phyloP scores from a whole-genome alignment of 2,888 invertebrate genomes.

The Adelognathus sp. region DNA sequence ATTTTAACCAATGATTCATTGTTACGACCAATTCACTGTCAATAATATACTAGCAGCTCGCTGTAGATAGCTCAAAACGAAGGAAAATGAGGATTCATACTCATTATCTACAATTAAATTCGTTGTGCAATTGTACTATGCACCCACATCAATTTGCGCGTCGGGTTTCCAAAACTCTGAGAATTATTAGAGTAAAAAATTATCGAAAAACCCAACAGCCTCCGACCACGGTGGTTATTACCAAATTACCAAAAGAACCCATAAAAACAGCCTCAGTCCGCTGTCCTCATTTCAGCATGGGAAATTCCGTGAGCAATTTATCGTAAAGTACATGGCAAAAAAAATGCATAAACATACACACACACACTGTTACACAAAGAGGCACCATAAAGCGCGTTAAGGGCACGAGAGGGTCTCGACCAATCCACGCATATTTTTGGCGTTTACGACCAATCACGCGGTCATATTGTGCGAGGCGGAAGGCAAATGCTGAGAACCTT shows the following conservation, averaged over 20 bases:
- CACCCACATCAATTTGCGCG: constrained; percentile 18
- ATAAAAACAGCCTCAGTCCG: constrained; percentile 68
- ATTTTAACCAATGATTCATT: too few species aligned
- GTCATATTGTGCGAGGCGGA: constrained; percentile 59
- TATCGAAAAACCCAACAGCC: constrained; percentile 25
- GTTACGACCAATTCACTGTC: too few species aligned
- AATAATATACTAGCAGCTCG: too few species aligned
- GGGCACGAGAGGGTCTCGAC: constrained; percentile 65
- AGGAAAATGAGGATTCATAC: too few species aligned
- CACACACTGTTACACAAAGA: constrained; percentile 5
- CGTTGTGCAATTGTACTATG: not conserved
- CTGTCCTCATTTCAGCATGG: not conserved
- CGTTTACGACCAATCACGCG: constrained; percentile 80
- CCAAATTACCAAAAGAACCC: constrained; percentile 78
- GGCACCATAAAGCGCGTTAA: constrained; percentile 72
- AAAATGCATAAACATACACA: not conserved
- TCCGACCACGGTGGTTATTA: constrained; percentile 71
- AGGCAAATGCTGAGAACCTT: constrained; percentile 32
- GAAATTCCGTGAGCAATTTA: constrained; percentile 25
- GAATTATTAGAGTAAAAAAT: constrained; percentile 7
- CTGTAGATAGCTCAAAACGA: too few species aligned
- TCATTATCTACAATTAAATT: too few species aligned
- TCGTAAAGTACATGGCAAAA: not conserved
- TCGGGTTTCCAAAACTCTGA: not conserved
- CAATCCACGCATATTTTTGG: constrained; percentile 79